Conservation (phyloP, 2,113 vertebrate species). For the Geococcyx californianus region DNA sequence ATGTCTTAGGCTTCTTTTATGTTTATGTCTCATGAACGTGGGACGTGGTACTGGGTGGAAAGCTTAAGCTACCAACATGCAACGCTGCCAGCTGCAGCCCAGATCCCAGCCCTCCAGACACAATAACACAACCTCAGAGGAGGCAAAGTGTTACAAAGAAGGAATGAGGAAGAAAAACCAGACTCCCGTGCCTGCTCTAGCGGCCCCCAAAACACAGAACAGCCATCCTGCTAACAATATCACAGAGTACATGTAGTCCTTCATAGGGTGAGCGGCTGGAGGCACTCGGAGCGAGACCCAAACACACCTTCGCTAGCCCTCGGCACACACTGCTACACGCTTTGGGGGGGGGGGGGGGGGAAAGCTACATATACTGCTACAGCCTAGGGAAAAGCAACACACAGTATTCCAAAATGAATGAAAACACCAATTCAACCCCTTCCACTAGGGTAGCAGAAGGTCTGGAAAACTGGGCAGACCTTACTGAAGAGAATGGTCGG, state of each 20-base stretch:
- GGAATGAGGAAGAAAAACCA: background rate
- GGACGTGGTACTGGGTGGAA: background rate
- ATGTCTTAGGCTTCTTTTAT: background rate
- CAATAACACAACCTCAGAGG: background rate
- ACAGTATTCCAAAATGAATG: background rate
- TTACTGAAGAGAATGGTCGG: background rate
- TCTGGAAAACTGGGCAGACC: background rate
- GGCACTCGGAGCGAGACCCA: background rate
- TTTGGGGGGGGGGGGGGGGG: background rate
- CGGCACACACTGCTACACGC: background rate
- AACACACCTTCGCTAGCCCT: background rate
- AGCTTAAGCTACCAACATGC: background rate
- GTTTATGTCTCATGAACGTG: background rate
- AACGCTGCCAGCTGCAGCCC: background rate
- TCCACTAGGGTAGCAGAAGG: background rate
- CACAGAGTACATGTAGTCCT: background rate
- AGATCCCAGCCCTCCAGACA: background rate
- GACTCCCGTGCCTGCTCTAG: fast-evolving
- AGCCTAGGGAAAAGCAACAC: background rate
- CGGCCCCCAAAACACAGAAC: background rate
- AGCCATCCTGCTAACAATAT: background rate
- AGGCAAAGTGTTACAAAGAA: background rate
- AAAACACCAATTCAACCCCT: background rate
- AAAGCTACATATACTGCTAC: background rate
- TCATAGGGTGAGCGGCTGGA: fast-evolving